Evolutionary conservation across 30 jellyfish, hydroid and myxozoan species (phyloP), one percentile per base, ranked within the genome.

Genomic region (Pseudorhiza aurosa): DNA sequence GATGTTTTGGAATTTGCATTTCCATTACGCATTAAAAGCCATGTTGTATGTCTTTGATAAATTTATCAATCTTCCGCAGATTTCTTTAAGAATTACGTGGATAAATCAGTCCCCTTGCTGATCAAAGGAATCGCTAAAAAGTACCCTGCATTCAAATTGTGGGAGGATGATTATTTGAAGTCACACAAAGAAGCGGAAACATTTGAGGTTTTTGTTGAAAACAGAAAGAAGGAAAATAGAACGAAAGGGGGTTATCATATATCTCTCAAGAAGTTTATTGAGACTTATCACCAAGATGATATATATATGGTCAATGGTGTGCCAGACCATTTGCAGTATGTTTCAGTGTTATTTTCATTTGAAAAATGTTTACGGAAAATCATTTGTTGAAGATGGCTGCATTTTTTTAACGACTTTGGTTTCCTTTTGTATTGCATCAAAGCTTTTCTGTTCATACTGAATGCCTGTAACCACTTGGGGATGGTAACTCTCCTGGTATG

Each of bases 271-370:
- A 85, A 91, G 33, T 91, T 91, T 51, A 77, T 91, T 22, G 86
- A 78, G 27, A 71, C 82, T 0, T 91, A 91, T 65, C 86, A 77
- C 17, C 47, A 56, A 17, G 93, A 87, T 53, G 84, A 74, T 59
- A 68, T 91, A 0, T 91, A 91, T 51, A 81, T 91, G 98, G 98
- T 91, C 63, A 75, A 85, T 69, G 94, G 82, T 46, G 96, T 91
- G 49, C 98, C 98, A 1, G 78, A 73, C n/a, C 94, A 65, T 69
- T 68, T 91, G 40, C 91, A 77, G 98, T 85, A 85, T 46, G 98
- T 77, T 15, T 11, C 1, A 22, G n/a, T 11, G 7, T 17, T 10
- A 65, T 11, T 15, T 12, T 5, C 5, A 29, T 8, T 42, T 42
- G 22, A 49, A 12, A 26, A 2, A 49, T 15, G n/a, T n/a, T n/a